Conservation (phyloP, 2,113 vertebrate species). For the Physeter macrocephalus region DNA sequence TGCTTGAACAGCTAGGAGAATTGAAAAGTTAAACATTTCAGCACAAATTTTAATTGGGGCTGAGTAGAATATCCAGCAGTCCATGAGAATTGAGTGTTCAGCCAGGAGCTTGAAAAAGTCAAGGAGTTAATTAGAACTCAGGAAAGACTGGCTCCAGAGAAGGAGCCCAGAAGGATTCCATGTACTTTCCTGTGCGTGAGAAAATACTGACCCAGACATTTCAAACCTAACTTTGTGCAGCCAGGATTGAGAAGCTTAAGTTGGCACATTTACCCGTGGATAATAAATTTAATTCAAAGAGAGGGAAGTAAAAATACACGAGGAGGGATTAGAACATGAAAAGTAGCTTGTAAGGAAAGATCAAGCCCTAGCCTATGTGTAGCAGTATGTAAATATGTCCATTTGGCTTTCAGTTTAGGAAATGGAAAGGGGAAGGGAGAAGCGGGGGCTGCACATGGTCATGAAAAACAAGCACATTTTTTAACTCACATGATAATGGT, state of each 20-base stretch:
- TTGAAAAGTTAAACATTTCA: background rate
- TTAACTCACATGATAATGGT: background rate
- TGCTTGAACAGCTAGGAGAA: background rate
- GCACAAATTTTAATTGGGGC: constrained; percentile 19
- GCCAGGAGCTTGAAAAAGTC: constrained; percentile 5
- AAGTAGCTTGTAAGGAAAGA: background rate
- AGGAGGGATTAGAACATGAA: background rate
- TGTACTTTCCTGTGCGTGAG: background rate
- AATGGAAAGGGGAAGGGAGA: background rate
- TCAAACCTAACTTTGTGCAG: background rate
- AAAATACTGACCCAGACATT: constrained; percentile 28
- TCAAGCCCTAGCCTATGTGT: background rate
- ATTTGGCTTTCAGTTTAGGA: background rate
- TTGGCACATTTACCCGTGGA: background rate
- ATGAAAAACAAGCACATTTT: background rate
- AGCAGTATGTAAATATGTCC: background rate
- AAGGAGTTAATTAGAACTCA: background rate
- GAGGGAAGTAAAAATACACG: constrained; percentile 21
- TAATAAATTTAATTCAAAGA: constrained; percentile 53
- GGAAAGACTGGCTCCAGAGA: background rate
- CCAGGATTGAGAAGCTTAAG: constrained; percentile 4
- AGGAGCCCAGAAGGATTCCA: background rate
- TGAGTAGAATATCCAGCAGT: background rate
- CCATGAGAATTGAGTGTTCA: background rate
- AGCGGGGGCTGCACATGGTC: background rate